phyloP scores from a whole-genome alignment of 2,888 invertebrate species.

The Leptogaster cylindrica region DNA sequence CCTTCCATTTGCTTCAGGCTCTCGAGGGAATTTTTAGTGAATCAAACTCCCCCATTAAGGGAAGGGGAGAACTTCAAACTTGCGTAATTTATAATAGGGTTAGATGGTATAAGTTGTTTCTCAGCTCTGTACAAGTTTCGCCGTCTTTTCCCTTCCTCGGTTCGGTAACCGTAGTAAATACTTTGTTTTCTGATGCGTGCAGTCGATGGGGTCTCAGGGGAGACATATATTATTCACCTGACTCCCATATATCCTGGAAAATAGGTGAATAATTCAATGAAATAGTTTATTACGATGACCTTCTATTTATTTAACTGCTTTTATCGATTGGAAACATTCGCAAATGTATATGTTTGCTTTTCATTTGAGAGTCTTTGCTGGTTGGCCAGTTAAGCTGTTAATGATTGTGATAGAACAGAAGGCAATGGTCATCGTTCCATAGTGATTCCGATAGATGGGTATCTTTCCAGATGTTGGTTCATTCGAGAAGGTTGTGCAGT shows the following conservation, averaged over 20 bases:
- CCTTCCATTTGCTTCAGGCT: too few relatives aligned
- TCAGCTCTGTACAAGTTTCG: not conserved
- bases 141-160: constrained; percentile 6
- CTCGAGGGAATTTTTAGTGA: constrained; percentile 35
- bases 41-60: constrained; percentile 40
- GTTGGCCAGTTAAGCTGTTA: not conserved
- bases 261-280: constrained; percentile 39
- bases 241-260: constrained; percentile 45
- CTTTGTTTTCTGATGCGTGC: constrained; percentile 41
- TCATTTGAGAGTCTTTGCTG: not conserved
- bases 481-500: too few relatives aligned
- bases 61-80: constrained; percentile 41
- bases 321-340: constrained; percentile 42
- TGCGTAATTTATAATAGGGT: constrained; percentile 47
- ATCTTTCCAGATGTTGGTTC: constrained; percentile 16
- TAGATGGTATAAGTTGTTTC: constrained; percentile 40
- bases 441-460: not conserved
- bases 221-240: constrained; percentile 48
- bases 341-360: not conserved
- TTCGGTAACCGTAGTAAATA: constrained; percentile 35
- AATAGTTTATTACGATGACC: constrained; percentile 41
- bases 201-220: constrained; percentile 43
- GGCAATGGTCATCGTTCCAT: not conserved
- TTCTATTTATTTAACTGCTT: constrained; percentile 45
- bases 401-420: not conserved